Conservation (phyloP, 2,888 invertebrate genomes). For the Plagodis pulveraria region DNA sequence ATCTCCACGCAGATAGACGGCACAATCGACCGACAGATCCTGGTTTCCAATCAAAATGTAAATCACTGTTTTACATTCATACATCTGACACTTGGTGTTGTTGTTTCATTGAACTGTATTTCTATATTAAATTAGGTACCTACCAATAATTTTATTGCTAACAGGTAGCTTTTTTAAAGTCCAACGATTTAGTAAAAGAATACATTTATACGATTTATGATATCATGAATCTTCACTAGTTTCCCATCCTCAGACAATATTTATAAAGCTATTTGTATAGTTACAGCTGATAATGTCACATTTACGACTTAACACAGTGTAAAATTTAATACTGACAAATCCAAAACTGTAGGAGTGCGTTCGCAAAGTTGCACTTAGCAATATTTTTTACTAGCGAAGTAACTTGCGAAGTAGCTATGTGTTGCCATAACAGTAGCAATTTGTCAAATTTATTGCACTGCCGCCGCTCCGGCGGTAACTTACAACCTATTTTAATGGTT, state of each 20-base stretch:
- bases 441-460: constrained; percentile 58
- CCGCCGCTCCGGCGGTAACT: constrained; percentile 48
- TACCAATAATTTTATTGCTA: constrained; percentile 16
- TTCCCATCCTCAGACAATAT: constrained; percentile 4
- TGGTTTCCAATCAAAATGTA: constrained; percentile 76
- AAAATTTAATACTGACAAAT: constrained; percentile 27
- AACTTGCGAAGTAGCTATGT: constrained; percentile 52
- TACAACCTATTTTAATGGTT: constrained; percentile 52
- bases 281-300: constrained; percentile 23
- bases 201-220: constrained; percentile 6
- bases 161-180: neutral
- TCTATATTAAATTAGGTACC: too few relatives aligned
- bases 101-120: constrained; percentile 4
- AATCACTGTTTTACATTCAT: constrained; percentile 65
- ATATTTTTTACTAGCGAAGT: constrained; percentile 49
- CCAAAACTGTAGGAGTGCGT: constrained; percentile 14
- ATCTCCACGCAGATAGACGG: constrained; percentile 34
- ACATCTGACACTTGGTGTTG: constrained; percentile 28
- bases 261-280: constrained; percentile 16
- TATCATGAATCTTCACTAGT: constrained; percentile 15
- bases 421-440: constrained; percentile 57
- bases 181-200: neutral
- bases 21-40: constrained; percentile 51
- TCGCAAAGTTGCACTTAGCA: constrained; percentile 23
- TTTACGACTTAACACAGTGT: constrained; percentile 26